Base-by-base conservation (phyloP, 2,888 invertebrate genomes). In the Physocephala rufipes region DNA sequence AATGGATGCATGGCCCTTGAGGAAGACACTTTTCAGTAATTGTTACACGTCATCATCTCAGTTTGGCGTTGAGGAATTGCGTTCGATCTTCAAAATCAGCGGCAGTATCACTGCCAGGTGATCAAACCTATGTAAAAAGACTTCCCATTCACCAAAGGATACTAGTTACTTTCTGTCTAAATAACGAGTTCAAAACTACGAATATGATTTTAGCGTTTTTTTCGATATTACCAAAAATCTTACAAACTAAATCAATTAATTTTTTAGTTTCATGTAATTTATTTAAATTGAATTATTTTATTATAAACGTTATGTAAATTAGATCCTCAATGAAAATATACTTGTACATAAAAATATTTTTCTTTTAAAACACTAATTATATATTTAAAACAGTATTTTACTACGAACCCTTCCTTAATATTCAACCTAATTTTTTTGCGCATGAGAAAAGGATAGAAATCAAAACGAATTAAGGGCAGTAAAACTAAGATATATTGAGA, bases 301-400 rank as follows among this genome's bases (percentile, higher is more conserved):
- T 13, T 62, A 62, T 68, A 61, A 68, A 68, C 67, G n/a, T 47
- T 51, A 68, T 68, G 16, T 43, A 67, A 58, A 51, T 45, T 51
- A 28, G 62, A 62, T 36, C 30, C 4, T 24, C 26, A 68, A 61
- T 51, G 24, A 51, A 68, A 59, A 36, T 36, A 36, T 36, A 36
- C 36, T 36, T 9, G 36, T 36, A 43, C 67, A 58, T 67, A 67
- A 58, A 66, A 63, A 59, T 59, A 36, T 61, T 47, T 30, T 12
- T 19, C 49, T 55, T 66, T 61, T 66, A 55, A 55, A 66, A n/a
- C n/a, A n/a, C n/a, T 55, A 55, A 53, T 68, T 13, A 67, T 51
- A 51, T 62, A 62, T 68, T 51, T 24, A 51, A 68, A 51, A 61
- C 51, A 67, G 58, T 45, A 59, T 24, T 45, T 13, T 28, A 45